These are phyloP conservation scores for Troglohyphantes excavatus DNA, from an alignment of 2,888 invertebrate genomes.

Conservation along the genomic window DNA sequence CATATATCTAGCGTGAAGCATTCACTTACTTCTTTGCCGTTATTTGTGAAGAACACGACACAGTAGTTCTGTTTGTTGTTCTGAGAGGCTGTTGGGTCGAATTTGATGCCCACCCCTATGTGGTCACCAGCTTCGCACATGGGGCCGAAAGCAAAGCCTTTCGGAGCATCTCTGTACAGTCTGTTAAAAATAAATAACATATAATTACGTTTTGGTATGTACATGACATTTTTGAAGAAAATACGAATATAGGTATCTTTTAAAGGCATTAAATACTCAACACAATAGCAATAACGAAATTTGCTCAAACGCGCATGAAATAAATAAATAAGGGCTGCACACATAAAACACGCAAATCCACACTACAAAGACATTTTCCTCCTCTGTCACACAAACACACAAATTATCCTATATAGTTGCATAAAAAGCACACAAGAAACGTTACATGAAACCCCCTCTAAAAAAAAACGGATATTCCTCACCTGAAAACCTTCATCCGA, in stretches of 20 bases:
- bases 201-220: too few species aligned
- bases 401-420: too few species aligned
- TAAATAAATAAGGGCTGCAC: background rate
- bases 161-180: constrained; percentile 82
- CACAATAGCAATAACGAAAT: too few species aligned
- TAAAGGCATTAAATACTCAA: background rate
- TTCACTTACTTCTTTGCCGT: constrained; percentile 82
- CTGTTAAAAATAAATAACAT: constrained; percentile 80
- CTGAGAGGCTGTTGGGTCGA: constrained; percentile 81
- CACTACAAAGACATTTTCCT: too few species aligned
- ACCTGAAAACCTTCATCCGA: too few species aligned
- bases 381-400: too few species aligned
- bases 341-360: too few species aligned
- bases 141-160: constrained; percentile 82
- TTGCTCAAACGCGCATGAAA: too few species aligned
- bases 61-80: constrained; percentile 81
- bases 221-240: background rate
- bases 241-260: background rate
- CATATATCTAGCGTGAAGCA: background rate
- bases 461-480: too few species aligned
- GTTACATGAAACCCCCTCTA: too few species aligned
- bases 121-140: constrained; percentile 83
- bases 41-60: constrained; percentile 84
- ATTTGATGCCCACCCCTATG: constrained; percentile 83
- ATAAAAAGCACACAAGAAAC: too few species aligned